These are phyloP conservation scores for Rissa tridactyla DNA, from an alignment of 2,113 vertebrate species.

Conservation along the genomic window DNA sequence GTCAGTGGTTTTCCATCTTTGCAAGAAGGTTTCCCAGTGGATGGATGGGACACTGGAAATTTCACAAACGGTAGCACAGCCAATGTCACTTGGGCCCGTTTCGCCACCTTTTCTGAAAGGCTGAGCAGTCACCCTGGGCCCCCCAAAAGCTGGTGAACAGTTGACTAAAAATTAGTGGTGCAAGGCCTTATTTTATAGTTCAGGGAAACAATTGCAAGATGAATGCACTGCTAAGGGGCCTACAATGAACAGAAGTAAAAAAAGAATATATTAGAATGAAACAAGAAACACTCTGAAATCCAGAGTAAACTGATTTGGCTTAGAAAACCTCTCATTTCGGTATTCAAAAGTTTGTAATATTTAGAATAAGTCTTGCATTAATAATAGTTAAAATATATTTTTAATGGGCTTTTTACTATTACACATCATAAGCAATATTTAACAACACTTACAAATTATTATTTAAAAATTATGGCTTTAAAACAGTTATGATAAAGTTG, in stretches of 20 bases:
- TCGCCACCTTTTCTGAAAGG: neutral
- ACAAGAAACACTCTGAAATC: neutral
- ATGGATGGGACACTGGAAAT: neutral
- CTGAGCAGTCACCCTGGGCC: neutral
- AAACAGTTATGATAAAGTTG: neutral
- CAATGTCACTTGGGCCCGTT: neutral
- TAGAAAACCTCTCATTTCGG: neutral
- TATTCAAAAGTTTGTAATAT: neutral
- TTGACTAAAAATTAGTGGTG: neutral
- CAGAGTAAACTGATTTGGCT: neutral
- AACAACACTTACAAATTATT: neutral
- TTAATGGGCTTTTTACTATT: neutral
- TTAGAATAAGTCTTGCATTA: neutral
- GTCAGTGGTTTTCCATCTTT: neutral
- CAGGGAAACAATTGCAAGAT: neutral
- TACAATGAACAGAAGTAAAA: neutral
- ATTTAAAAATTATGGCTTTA: neutral
- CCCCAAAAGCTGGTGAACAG: too few relatives aligned
- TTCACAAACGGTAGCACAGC: neutral
- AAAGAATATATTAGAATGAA: neutral
- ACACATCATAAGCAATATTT: neutral
- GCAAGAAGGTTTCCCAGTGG: neutral
- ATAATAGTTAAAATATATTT: neutral
- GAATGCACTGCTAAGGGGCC: neutral
- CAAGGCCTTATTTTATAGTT: neutral